A percentile compares a stretch with the other conserved stretches of the same genome.
Conservation (phyloP, 2,113 vertebrate genomes). For the Gavia stellata region DNA sequence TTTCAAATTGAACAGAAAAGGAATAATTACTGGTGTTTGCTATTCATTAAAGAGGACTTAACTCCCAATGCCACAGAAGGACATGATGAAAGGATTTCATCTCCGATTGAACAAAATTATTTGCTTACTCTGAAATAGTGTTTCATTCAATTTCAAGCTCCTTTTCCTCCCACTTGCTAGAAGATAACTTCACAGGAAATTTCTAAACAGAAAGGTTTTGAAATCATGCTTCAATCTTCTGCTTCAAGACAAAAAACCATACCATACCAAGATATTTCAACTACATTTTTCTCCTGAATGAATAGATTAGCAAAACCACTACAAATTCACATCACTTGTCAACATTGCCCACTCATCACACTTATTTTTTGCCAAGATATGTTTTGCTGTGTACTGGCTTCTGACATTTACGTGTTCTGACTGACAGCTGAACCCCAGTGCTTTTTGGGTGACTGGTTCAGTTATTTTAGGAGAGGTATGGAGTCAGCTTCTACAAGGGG, state of each 20-base stretch:
- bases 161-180: not conserved
- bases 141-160: not conserved
- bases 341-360: not conserved
- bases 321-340: not conserved
- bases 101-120: not conserved
- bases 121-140: not conserved
- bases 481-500: not conserved
- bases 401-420: conserved; percentile 12
- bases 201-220: not conserved
- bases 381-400: not conserved
- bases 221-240: not conserved
- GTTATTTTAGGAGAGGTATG: not conserved
- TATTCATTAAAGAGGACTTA: conserved; percentile 17
- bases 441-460: not conserved
- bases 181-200: not conserved
- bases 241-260: not conserved
- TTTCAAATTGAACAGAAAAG: conserved; percentile 13
- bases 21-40: not conserved
- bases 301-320: not conserved
- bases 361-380: not conserved
- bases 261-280: not conserved
- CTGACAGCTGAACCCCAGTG: not conserved
- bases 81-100: not conserved
- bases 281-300: conserved; percentile 6
- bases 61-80: not conserved